Conservation (phyloP, 2,888 invertebrate species). For the Netelia melanura region DNA sequence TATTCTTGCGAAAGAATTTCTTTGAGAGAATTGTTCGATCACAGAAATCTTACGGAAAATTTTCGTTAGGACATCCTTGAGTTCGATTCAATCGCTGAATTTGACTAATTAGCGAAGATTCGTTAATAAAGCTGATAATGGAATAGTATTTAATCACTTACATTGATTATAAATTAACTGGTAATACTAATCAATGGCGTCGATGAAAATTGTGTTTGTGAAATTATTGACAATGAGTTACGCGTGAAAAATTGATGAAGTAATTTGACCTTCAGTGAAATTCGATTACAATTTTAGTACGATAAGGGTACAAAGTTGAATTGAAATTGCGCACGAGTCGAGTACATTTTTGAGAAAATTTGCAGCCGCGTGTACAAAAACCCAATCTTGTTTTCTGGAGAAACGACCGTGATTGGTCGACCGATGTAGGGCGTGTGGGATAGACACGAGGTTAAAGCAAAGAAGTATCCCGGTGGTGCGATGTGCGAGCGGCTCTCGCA, state of each 20-base stretch:
- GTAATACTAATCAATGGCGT: neutral
- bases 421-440: constrained; percentile 16
- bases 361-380: neutral
- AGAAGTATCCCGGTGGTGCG: constrained; percentile 4
- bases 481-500: neutral
- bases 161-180: too few species aligned
- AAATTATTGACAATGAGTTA: neutral
- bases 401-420: neutral
- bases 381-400: neutral
- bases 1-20: too few species aligned
- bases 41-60: too few species aligned
- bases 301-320: neutral
- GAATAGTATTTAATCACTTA: too few species aligned
- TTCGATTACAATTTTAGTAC: neutral
- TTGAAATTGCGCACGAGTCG: neutral
- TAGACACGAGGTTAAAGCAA: neutral
- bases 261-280: neutral
- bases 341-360: neutral
- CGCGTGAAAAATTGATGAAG: neutral
- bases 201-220: neutral
- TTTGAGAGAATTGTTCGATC: too few species aligned
- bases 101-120: too few species aligned
- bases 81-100: too few species aligned
- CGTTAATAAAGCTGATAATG: too few species aligned
- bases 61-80: too few species aligned